Base-by-base conservation (phyloP, 2,113 vertebrate genomes). In the Marmota monax region DNA sequence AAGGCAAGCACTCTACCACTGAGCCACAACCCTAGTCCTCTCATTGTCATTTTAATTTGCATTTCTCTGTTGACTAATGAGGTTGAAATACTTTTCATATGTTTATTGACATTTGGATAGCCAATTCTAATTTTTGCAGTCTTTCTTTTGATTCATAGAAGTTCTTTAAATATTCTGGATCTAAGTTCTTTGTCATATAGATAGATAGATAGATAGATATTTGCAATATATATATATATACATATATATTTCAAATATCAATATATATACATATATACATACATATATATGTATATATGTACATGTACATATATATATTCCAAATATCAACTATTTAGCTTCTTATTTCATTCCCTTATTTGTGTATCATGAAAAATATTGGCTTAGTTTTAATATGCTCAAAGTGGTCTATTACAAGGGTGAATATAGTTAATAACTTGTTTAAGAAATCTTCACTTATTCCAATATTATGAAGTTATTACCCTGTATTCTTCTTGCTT, bases 371-470 rank as follows among this genome's bases (percentile, higher is more conserved):
- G 61, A 90, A 89, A 90, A 92, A 87, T 6, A 83, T 39, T 86
- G 69, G 13, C 80, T 92, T 86, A 67, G 72, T 94, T 86, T 80
- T 92, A 92, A 77, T 85, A 58, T 92, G 23, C 34, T 77, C 13
- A 83, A 88, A 92, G 65, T 77, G 34, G 69, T 79, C 13, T 61
- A 70, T 88, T 73, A 0, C 14, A 6, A 4, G 13, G 12, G 9
- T n/a, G 20, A 84, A 4, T 84, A 70, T 70, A 76, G 58, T 72
- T 95, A 80, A 70, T 79, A 91, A 8, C 39, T 76, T 95, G 39
- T 84, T 88, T 95, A 82, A 83, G 42, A 92, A 85, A 74, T 74
- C 63, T 69, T 92, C 93, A 39, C 18, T 84, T 95, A 89, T 4
- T 32, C 11, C 45, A 53, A 1, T 78, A 39, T 80, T 82, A 65